phyloP scores from a whole-genome alignment of 2,797 vertebrate genomes.

The Iguana delicatissima region DNA sequence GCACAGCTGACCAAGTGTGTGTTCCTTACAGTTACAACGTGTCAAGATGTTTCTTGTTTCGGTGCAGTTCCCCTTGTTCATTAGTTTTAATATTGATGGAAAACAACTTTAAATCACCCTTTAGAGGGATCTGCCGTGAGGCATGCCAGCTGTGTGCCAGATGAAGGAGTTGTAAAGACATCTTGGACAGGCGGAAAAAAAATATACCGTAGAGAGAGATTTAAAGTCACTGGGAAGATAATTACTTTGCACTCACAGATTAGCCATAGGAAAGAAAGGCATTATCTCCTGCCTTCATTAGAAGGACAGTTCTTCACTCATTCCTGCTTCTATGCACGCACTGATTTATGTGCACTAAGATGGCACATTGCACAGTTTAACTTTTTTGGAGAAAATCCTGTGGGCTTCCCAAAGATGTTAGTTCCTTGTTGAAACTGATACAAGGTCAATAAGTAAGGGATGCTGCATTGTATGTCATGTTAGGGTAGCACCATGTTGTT shows the following conservation, averaged over 20 bases:
- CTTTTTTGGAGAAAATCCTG: slow-evolving; percentile 32
- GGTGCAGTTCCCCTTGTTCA: slow-evolving; percentile 55
- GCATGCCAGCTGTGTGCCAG: slow-evolving; percentile 76
- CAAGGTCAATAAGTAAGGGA: not conserved
- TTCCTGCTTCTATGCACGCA: slow-evolving; percentile 46
- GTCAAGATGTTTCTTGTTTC: slow-evolving; percentile 72
- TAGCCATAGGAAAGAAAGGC: slow-evolving; percentile 60
- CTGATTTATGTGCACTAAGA: slow-evolving; percentile 49
- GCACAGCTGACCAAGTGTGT: slow-evolving; percentile 69
- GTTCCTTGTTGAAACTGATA: slow-evolving; percentile 39
- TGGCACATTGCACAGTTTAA: slow-evolving; percentile 63
- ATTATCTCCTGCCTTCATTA: slow-evolving; percentile 62
- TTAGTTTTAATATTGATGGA: slow-evolving; percentile 76
- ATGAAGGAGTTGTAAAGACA: slow-evolving; percentile 75
- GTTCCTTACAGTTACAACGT: slow-evolving; percentile 69
- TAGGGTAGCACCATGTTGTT: not conserved
- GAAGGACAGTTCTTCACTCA: slow-evolving; percentile 33
- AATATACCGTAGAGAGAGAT: slow-evolving; percentile 76
- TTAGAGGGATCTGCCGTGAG: slow-evolving; percentile 74
- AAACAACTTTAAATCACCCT: slow-evolving; percentile 77
- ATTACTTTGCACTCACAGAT: slow-evolving; percentile 75
- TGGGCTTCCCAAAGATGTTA: slow-evolving; percentile 1
- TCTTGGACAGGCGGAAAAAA: slow-evolving; percentile 67
- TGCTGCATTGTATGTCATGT: not conserved
- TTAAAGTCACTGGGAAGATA: slow-evolving; percentile 77